Percentiles rank a stretch among this genome's conserved stretches.
Conservation (phyloP, 2,888 invertebrate species). For the Ditylenchus weischeri region DNA sequence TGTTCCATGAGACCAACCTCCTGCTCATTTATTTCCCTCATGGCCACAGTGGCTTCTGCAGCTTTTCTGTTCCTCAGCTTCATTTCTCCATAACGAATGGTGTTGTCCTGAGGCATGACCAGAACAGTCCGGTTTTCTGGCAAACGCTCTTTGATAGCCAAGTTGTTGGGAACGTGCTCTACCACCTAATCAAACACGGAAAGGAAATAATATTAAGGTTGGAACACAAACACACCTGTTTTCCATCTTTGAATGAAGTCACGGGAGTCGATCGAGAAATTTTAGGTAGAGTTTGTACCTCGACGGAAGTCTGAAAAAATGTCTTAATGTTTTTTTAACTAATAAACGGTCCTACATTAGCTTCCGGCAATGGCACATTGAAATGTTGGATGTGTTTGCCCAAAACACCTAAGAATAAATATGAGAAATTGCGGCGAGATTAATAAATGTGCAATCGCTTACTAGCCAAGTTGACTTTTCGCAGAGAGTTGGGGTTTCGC, state of each 20-base stretch:
- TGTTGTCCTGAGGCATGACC: constrained; percentile 38
- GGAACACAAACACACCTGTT: constrained; percentile 19
- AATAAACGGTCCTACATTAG: background rate
- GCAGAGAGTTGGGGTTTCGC: background rate
- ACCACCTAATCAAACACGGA: constrained; percentile 12
- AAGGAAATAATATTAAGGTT: too few species aligned
- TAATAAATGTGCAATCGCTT: background rate
- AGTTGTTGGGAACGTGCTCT: constrained; percentile 21
- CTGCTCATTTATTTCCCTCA: constrained; percentile 15
- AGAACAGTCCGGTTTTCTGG: constrained; percentile 34
- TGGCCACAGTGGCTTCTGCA: constrained; percentile 12
- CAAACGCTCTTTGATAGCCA: constrained; percentile 27
- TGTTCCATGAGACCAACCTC: constrained; percentile 4
- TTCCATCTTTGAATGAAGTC: constrained; percentile 26
- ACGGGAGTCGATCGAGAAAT: constrained; percentile 18
- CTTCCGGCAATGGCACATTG: constrained; percentile 17
- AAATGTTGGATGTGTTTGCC: constrained; percentile 14
- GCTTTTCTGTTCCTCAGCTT: constrained; percentile 23
- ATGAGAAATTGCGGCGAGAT: background rate
- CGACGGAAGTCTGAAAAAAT: constrained; percentile 23
- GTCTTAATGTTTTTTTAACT: background rate
- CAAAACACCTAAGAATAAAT: background rate
- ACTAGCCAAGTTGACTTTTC: constrained; percentile 10
- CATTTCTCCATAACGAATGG: constrained; percentile 38
- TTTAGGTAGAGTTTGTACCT: constrained; percentile 30